Percentiles rank a stretch among this genome's conserved stretches.
Conservation (phyloP, 2,113 vertebrate species). For the Rhizomys pruinosus region DNA sequence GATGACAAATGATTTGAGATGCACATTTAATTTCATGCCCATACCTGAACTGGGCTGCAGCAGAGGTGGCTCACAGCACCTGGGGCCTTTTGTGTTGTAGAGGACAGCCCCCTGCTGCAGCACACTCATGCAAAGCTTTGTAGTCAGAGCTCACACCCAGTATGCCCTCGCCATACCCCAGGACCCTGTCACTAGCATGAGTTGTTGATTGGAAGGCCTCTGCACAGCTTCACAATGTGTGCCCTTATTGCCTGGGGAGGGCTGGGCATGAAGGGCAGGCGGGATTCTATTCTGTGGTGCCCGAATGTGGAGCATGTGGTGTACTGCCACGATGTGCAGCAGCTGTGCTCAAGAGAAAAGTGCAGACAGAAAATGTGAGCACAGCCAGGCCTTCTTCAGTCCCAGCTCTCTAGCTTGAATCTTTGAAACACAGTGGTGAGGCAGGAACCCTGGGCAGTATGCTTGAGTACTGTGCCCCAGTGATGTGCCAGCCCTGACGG, state of each 20-base stretch:
- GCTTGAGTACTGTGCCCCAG: too few species aligned
- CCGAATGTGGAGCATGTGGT: too few species aligned
- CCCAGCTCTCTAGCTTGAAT: neutral
- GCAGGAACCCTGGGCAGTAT: neutral
- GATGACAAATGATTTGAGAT: neutral
- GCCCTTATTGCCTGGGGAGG: neutral
- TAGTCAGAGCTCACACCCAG: neutral
- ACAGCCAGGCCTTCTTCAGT: neutral
- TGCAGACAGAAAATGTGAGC: neutral
- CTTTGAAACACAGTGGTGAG: too few species aligned
- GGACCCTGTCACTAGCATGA: neutral
- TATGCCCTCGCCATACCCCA: rapidly evolving
- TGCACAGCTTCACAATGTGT: too few species aligned
- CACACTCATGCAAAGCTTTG: neutral
- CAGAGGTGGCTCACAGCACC: neutral
- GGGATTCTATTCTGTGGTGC: neutral
- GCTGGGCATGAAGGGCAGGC: rapidly evolving
- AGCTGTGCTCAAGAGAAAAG: neutral
- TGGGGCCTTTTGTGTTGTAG: neutral
- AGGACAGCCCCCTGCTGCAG: neutral
- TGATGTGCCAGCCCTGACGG: neutral
- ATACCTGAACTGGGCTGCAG: too few species aligned
- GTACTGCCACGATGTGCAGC: too few species aligned
- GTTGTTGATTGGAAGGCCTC: neutral
- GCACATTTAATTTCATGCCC: neutral